Conservation (phyloP, 2,113 vertebrate species). For the Prietella phreatophila region DNA sequence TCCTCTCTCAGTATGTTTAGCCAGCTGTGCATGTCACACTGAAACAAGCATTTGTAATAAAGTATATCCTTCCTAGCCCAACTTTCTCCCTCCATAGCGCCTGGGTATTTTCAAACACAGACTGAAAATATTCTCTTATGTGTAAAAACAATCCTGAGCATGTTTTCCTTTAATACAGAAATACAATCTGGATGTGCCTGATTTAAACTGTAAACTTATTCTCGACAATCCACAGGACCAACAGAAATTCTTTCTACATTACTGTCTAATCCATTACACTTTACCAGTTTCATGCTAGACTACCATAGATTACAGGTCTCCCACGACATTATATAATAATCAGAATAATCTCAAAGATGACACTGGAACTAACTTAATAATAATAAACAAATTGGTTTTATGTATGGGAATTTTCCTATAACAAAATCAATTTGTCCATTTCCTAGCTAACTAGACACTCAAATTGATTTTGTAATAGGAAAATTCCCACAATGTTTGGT, state of each 20-base stretch:
- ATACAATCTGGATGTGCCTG: conserved; percentile 21
- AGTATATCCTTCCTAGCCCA: neutral
- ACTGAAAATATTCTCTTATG: conserved; percentile 12
- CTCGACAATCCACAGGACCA: neutral
- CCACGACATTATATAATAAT: neutral
- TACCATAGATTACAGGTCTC: neutral
- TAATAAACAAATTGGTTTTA: neutral
- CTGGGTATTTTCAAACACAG: conserved; percentile 42
- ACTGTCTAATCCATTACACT: neutral
- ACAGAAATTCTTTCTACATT: conserved; percentile 1
- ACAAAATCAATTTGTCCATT: neutral
- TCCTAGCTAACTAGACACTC: neutral
- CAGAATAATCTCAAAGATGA: neutral
- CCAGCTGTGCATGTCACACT: conserved; percentile 21
- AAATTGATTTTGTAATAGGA: neutral
- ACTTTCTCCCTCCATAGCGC: conserved; percentile 10
- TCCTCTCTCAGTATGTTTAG: conserved; percentile 10
- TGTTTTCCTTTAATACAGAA: conserved; percentile 30
- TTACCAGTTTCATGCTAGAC: neutral
- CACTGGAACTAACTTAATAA: neutral
- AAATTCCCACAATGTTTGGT: neutral
- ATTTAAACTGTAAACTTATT: conserved; percentile 8
- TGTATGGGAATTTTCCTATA: neutral
- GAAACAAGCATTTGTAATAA: conserved; percentile 24
- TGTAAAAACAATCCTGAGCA: conserved; percentile 20